A percentile compares a stretch with the other conserved stretches of the same genome.
Conservation (phyloP, 2,888 invertebrate genomes). For the Coleophora deauratella region DNA sequence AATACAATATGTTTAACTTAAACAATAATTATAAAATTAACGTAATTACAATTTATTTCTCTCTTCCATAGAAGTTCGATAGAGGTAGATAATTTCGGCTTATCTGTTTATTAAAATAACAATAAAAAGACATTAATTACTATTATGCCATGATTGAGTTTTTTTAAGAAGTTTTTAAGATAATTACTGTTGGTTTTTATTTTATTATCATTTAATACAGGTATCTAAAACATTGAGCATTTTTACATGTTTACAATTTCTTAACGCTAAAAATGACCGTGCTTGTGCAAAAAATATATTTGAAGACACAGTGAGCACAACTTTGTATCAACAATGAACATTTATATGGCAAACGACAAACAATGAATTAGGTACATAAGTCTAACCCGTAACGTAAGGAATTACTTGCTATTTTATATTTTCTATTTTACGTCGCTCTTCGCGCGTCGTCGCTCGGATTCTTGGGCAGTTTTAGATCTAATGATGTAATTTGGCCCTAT, state of each 20-base stretch:
- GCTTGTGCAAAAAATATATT: conserved; percentile 53
- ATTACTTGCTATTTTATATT: conserved; percentile 37
- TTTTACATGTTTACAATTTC: conserved; percentile 43
- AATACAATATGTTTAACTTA: conserved; percentile 36
- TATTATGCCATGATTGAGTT: not conserved
- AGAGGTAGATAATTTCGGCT: too few relatives aligned
- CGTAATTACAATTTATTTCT: conserved; percentile 8
- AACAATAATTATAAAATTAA: conserved; percentile 34
- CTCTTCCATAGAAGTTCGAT: too few relatives aligned
- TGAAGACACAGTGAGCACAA: conserved; percentile 49
- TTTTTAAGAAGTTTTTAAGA: not conserved
- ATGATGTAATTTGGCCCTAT: too few relatives aligned
- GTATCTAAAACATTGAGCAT: conserved; percentile 51
- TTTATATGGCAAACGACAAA: conserved; percentile 66
- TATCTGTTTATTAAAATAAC: too few relatives aligned
- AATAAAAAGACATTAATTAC: conserved; percentile 12
- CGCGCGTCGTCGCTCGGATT: conserved; percentile 36
- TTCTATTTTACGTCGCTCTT: conserved; percentile 46
- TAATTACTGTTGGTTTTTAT: not conserved
- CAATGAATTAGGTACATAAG: conserved; percentile 33
- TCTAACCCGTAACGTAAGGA: conserved; percentile 56
- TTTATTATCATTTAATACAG: not conserved
- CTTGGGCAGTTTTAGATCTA: too few relatives aligned
- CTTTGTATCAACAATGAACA: conserved; percentile 57
- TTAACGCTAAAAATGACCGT: conserved; percentile 53